Conservation (phyloP, 2,113 vertebrate genomes). For the Phodopus roborovskii region DNA sequence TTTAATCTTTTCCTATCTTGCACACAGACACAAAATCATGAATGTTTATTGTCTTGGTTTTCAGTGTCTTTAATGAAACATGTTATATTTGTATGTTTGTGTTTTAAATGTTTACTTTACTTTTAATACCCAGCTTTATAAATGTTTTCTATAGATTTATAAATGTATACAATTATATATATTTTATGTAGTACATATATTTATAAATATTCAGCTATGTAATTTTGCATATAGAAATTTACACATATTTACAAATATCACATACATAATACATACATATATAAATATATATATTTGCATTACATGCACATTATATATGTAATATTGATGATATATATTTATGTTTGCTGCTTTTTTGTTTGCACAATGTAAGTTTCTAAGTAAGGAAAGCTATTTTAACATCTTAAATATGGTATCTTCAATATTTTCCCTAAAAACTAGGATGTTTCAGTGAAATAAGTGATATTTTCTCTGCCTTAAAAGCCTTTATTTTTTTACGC, state of each 20-base stretch:
- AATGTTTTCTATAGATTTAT: no score
- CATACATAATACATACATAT: background rate
- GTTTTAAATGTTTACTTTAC: background rate
- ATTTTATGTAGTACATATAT: background rate
- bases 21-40: background rate
- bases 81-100: background rate
- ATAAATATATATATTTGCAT: background rate
- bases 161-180: background rate
- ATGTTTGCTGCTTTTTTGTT: background rate
- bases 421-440: background rate
- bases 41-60: background rate
- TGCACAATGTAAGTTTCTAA: background rate
- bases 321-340: background rate
- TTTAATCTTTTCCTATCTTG: background rate
- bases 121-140: background rate
- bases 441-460: background rate
- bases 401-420: background rate
- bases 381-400: background rate
- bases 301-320: background rate
- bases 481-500: background rate
- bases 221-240: background rate
- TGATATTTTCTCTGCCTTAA: background rate
- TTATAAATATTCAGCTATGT: background rate
- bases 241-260: no score
- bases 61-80: background rate